Evolutionary conservation across 2,797 vertebrate species (phyloP), one percentile per base, ranked within the genome.

Genomic region (Aythya fuligula): DNA sequence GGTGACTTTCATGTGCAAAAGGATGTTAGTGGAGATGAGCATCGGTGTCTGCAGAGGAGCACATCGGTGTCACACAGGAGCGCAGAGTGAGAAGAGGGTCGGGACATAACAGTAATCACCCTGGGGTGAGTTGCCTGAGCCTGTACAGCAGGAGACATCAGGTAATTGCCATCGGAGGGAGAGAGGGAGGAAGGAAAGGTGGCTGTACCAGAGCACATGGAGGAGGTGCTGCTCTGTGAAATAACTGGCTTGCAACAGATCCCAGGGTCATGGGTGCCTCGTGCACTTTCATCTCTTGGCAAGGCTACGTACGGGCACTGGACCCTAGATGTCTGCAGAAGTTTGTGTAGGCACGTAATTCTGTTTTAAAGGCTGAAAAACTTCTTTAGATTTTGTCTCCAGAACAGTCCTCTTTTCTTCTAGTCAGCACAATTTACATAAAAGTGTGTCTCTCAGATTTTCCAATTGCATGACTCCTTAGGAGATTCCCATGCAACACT

Each of bases 51-150:
- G 20, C 18, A 51, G 51, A 82, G 9, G 6, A 66, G 34, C 34
- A 34, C 34, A 34, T 34, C 34, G 25, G 22, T 47, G 9, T 4
- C 22, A 57, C 14, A 57, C 1, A 8, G 10, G 20, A 41, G 28
- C 65, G 4, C 25, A 56, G 24, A 13, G 30, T 58, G 39, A 82
- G 27, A 34, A 73, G 53, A 41, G 3, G 14, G 8, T 27, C 13
- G 10, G 7, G 30, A 36, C 6, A 2, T 11, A 53, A 34, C 4
- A 1, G 13, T 6, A 74, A 4, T 25, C 49, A 21, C 20, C 1
- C 1, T 39, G 53, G 24, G 13, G 11, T 36, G 28, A 32, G 15
- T 14, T 49, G 10, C 11, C 18, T 64, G 36, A 85, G 24, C 65
- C 16, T 51, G 21, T 72, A 6, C 7, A 61, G 22, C 17, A 41